These are phyloP conservation scores for Tupaia chinensis DNA, from an alignment of 2,113 vertebrate genomes.

Conservation along the genomic window DNA sequence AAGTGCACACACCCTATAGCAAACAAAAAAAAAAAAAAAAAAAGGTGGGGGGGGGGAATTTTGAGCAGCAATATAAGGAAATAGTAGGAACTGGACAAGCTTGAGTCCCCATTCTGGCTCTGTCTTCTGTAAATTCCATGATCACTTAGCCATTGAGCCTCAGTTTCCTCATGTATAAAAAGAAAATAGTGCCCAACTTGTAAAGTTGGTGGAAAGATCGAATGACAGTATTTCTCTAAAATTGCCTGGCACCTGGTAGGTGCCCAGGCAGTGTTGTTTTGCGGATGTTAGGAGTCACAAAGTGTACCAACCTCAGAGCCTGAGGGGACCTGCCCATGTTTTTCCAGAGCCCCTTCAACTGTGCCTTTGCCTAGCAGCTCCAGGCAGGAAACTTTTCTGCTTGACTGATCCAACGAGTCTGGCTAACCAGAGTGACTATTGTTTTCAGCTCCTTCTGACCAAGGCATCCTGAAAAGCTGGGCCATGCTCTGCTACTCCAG, in stretches of 20 bases:
- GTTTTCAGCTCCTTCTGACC: slow-evolving; percentile 43
- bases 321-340: neutral
- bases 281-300: slow-evolving; percentile 25
- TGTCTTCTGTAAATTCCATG: neutral
- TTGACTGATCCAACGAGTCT: slow-evolving; percentile 47
- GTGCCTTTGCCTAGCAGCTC: neutral
- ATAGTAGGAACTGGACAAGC: neutral
- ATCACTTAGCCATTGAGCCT: neutral
- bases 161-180: neutral
- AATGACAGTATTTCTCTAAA: slow-evolving; percentile 17
- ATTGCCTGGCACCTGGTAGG: neutral
- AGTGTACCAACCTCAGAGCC: neutral
- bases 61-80: neutral
- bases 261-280: neutral
- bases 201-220: neutral
- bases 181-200: neutral
- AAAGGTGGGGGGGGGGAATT: neutral
- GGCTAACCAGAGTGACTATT: neutral
- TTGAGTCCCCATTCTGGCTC: neutral
- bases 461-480: slow-evolving; percentile 43
- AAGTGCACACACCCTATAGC: too few relatives aligned
- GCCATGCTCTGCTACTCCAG: neutral
- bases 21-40: too few relatives aligned
- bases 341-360: neutral
- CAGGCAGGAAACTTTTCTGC: slow-evolving; percentile 28